Conservation (phyloP, 1,140 invertebrate genomes). For the Drosophila kikkawai region DNA sequence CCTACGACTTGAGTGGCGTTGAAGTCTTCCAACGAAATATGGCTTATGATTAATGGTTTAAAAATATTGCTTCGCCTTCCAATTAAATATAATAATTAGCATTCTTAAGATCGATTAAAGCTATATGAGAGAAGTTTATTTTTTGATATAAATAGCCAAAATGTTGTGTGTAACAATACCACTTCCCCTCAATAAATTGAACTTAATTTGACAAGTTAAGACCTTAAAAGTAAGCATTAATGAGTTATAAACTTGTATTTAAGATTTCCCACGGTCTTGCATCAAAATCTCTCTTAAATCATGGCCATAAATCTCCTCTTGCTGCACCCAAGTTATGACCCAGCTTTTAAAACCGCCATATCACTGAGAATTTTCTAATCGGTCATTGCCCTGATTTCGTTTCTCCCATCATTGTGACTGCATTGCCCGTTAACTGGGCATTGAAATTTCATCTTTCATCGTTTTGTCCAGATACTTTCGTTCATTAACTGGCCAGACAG, state of each 20-base stretch:
- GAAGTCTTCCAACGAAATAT: not conserved
- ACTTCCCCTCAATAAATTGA: not conserved
- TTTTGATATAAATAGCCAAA: not conserved
- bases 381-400: slow-evolving; percentile 51
- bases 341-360: slow-evolving; percentile 6
- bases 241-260: not conserved
- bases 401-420: slow-evolving; percentile 25
- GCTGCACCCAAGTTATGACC: slow-evolving; percentile 3
- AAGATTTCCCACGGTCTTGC: not conserved
- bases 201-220: not conserved
- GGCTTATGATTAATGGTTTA: not conserved
- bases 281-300: not conserved
- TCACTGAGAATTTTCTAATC: slow-evolving; percentile 58
- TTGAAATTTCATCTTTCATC: slow-evolving; percentile 2
- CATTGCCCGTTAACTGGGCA: slow-evolving; percentile 42
- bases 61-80: not conserved
- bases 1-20: not conserved
- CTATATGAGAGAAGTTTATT: not conserved
- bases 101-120: too few species aligned
- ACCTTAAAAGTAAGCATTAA: not conserved
- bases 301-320: not conserved
- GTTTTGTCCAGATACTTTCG: slow-evolving; percentile 24
- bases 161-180: not conserved
- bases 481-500: slow-evolving; percentile 43
- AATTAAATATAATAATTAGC: slow-evolving; percentile 2